These are phyloP conservation scores for Okamejei kenojei DNA, from an alignment of 2,797 vertebrate genomes.

Conservation along the genomic window DNA sequence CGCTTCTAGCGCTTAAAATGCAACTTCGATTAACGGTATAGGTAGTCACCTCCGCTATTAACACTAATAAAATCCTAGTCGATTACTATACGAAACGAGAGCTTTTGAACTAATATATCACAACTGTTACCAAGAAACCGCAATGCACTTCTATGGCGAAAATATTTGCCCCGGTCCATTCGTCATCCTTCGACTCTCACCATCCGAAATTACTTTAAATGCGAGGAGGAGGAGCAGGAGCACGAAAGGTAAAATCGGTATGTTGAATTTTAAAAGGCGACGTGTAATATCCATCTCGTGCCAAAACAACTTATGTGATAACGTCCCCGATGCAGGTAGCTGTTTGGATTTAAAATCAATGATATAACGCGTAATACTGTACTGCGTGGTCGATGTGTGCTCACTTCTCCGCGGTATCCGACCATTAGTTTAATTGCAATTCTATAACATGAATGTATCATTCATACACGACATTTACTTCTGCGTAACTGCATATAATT, in stretches of 20 bases:
- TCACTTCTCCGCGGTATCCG: slow-evolving; percentile 3
- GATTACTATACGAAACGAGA: neutral
- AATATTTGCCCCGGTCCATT: neutral
- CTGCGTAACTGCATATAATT: neutral
- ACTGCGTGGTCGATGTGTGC: no score
- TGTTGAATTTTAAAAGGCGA: neutral
- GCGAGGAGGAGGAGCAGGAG: neutral
- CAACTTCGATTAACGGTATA: neutral
- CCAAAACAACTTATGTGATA: no score
- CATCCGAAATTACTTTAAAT: neutral
- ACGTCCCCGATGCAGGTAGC: neutral
- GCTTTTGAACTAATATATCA: neutral
- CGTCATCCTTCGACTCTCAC: neutral
- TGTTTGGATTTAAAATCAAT: neutral
- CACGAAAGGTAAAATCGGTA: neutral
- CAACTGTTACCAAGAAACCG: neutral
- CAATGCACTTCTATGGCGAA: neutral
- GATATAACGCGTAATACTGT: no score
- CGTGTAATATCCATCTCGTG: neutral
- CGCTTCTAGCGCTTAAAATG: neutral
- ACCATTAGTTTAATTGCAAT: neutral
- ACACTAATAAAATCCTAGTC: neutral
- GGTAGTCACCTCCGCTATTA: neutral
- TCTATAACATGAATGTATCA: neutral
- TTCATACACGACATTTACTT: neutral